phyloP scores from a whole-genome alignment of 2,888 invertebrate genomes.

The Capitulum mitella region DNA sequence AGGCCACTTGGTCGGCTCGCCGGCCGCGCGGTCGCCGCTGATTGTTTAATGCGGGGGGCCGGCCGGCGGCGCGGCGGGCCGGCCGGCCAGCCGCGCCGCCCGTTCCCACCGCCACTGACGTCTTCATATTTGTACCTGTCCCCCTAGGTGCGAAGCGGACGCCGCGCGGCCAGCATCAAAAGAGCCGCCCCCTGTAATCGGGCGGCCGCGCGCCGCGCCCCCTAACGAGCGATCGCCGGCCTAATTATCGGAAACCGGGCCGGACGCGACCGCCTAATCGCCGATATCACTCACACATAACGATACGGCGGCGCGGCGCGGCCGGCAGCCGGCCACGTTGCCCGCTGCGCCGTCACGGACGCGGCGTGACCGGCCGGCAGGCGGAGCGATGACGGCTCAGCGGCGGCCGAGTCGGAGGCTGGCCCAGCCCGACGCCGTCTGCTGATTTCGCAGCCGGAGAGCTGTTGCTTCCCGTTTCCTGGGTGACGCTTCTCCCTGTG shows the following conservation, averaged over 20 bases:
- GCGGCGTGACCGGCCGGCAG: no score
- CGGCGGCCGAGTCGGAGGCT: no score
- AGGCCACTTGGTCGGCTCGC: no score
- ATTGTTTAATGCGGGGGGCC: background rate
- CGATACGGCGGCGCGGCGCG: background rate
- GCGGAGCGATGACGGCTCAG: no score
- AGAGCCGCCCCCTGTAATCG: conserved; percentile 6
- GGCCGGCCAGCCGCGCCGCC: background rate
- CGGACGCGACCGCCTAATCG: background rate
- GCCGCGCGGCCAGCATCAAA: background rate
- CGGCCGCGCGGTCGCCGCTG: background rate
- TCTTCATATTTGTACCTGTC: conserved; percentile 23
- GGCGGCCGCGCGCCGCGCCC: background rate
- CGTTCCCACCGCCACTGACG: conserved; percentile 1
- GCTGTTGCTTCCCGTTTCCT: no score
- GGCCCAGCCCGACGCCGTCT: no score
- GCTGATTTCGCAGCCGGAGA: no score
- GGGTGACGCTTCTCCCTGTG: no score
- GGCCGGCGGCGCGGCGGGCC: background rate
- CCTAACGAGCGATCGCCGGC: background rate
- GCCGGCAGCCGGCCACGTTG: background rate
- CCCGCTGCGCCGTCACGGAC: no score
- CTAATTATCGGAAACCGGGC: conserved; percentile 1
- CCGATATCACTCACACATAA: conserved; percentile 13
- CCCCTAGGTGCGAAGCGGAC: conserved; percentile 15